Evolutionary conservation across 2,888 invertebrate species (phyloP), one percentile per base, ranked within the genome.

Genomic region (Dorcus parallelipipedus): DNA sequence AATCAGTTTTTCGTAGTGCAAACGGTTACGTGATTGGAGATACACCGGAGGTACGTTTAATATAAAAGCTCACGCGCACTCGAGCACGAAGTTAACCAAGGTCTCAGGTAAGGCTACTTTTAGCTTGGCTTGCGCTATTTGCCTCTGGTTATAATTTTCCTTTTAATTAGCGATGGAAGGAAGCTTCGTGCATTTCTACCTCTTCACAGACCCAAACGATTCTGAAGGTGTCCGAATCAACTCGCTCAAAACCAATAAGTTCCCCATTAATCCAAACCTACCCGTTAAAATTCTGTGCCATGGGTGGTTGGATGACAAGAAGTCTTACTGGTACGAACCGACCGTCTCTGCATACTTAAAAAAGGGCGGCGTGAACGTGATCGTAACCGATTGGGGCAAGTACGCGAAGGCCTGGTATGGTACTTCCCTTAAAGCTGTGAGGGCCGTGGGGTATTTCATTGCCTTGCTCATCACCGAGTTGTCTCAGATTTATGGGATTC

Each of bases 391-490:
- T 38, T 61, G 61, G 61, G 56, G 58, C 14, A 58, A 61, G 41
- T 50, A 52, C 38, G 52, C 61, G 9, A 56, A 52, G 39, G 45
- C 26, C 17, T 20, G 56, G 3, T 61, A 51, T 38, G 40, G 43
- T 10, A 23, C 9, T n/a, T 48, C 56, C 5, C 33, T 58, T 9
- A 56, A 47, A 39, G 64, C 73, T 20, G 74, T 73, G 67, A 66
- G 56, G 42, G 26, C 57, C 14, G 67, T 73, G 20, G 75, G 74
- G 67, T 65, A 60, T 9, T 40, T 57, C 23, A 61, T 74, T 1
- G 71, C 67, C 4, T 33, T 63, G 17, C 69, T 71, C 51, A 64
- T 73, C 9, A 40, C 64, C 20, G 51, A 67, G n/a, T 39, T 60
- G 14, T 52, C 50, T 20, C 38, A 42, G 10, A 56, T 38, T 3